Base-by-base conservation (phyloP, 2,797 vertebrate species). In the Pseudochromis fuscus region DNA sequence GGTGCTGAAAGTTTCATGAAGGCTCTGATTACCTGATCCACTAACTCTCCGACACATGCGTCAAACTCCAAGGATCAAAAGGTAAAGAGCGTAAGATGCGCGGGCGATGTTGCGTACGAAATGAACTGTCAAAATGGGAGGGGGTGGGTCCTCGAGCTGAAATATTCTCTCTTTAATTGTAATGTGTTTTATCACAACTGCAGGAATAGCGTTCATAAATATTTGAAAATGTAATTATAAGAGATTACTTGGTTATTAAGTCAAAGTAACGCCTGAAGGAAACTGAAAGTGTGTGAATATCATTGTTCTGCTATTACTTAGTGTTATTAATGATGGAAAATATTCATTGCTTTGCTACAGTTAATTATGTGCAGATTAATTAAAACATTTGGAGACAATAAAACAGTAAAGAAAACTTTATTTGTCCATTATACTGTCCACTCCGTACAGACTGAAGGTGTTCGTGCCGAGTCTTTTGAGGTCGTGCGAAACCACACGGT, bases 181-280 rank as follows among this genome's bases (percentile, higher is more conserved):
- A 65, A 86, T 83, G 21, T 51, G 19, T 75, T 85, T 83, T 72
- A 77, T 76, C 21, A 51, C 37, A 52, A n/a, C 64, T 57, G 60
- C 38, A 79, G 55, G 77, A 89, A 89, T 77, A 56, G 42, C 13
- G 3, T 48, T 71, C 79, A 89, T 89, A 74, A 87, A 93, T 93
- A 88, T 92, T 92, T 86, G 27, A 91, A 82, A 77, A 49, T 80
- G 74, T 88, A 87, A 91, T 91, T 86, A 85, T 61, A 74, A 74
- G 78, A 84, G 79, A 88, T 89, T 73, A 82, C 71, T 75, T 65
- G 52, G 66, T 79, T 72, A 74, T 88, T 83, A 85, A 82, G 52
- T 73, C 55, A 74, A 85, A 80, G 40, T 84, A 72, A 38, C 4
- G 61, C 80, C 73, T 55, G 73, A 51, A 80, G 79, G 60, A 60